Evolutionary conservation across 1,140 invertebrate genomes (phyloP), one percentile per base, ranked within the genome.

Genomic region (Pararge aegeria): DNA sequence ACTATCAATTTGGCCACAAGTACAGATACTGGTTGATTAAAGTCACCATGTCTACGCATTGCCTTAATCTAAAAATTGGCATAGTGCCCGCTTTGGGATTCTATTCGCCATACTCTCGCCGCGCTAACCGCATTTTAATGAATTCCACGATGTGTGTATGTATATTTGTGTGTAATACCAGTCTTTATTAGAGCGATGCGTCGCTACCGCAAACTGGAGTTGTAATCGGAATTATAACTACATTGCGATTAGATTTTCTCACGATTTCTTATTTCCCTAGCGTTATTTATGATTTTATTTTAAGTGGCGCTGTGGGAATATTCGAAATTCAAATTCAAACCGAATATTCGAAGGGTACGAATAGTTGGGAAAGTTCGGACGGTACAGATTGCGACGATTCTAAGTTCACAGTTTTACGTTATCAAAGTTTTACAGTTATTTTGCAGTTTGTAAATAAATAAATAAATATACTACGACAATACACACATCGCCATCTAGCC

Each of bases 121-220:
- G 75, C 75, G 64, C 56, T 71, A 70, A 78, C 71, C 72, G 83
- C 70, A 80, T 86, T 79, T 83, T 77, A 86, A 86, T 86, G 73
- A 75, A 72, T 57, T 59, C 42, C 53, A 46, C 54, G 21, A 29
- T 27, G 19, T 42, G 4, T 30, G 48, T 49, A 58, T 49, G 46
- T 62, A 51, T 51, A 53, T 40, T 21, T 38, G 51, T 20, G 40
- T 46, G 18, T 46, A 46, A 20, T 20, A 10, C 42, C 19, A 46
- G 42, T 46, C 18, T 46, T 46, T 46, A 46, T 20, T 46, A 12
- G 42, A 20, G 42, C 19, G 42, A 46, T 46, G 42, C 16, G 42
- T 16, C 10, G 12, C 42, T 46, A 42, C 38, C 7, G 13, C 12
- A 20, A 20, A 20, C 42, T 20, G 13, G 42, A 18, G 16, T 20